phyloP scores from a whole-genome alignment of 2,113 vertebrate genomes.

The Mixornis gularis region DNA sequence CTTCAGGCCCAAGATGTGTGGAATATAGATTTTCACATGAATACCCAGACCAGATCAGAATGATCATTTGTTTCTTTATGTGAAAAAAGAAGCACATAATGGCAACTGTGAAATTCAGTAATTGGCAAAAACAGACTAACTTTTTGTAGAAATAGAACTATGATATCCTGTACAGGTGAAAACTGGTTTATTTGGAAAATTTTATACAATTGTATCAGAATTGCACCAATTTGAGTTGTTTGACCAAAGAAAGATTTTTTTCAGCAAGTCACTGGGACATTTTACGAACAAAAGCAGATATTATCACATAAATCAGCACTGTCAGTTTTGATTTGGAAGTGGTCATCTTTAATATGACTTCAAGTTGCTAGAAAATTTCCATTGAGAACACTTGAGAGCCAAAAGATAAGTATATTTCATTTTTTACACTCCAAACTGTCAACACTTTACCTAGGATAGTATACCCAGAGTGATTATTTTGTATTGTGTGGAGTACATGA shows the following conservation, averaged over 20 bases:
- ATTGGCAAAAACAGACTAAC: not conserved
- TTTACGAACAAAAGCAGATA: not conserved
- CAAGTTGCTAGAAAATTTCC: not conserved
- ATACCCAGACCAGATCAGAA: not conserved
- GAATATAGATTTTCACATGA: not conserved
- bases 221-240: not conserved
- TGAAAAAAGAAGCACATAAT: not conserved
- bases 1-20: not conserved
- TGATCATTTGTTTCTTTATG: not conserved
- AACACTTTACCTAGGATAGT: not conserved
- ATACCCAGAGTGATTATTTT: slow-evolving; percentile 16
- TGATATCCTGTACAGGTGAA: not conserved
- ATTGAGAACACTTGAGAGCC: not conserved
- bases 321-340: slow-evolving; percentile 26
- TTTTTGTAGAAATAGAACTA: not conserved
- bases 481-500: not conserved
- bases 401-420: slow-evolving; percentile 27
- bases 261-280: not conserved
- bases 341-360: not conserved
- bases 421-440: slow-evolving; percentile 11
- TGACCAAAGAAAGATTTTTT: not conserved
- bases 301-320: not conserved
- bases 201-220: not conserved
- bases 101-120: not conserved
- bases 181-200: not conserved